Base-by-base conservation (phyloP, 2,113 vertebrate genomes). In the Sceloporus tristichus region DNA sequence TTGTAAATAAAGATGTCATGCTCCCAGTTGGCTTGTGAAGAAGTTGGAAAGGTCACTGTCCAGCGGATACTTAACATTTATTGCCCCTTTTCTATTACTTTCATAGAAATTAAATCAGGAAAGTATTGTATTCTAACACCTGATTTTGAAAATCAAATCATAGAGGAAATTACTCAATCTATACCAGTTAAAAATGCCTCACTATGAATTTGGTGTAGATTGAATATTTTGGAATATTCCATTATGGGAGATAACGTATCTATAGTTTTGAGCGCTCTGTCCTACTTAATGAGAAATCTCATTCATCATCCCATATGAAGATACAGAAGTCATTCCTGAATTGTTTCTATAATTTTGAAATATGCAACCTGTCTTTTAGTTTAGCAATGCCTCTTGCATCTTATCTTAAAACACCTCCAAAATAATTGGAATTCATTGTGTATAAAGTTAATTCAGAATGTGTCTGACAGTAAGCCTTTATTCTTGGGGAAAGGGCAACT, bases 351-450 rank as follows among this genome's bases (percentile, higher is more conserved):
- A 2, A 71, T 87, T 80, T 73, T 87, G 66, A 16, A 34, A 42
- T 9, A 29, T 34, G n/a, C 16, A 78, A 2, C 25, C 23, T 23
- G 25, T 21, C 9, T 80, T 86, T 79, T 68, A 56, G 5, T 23
- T 13, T 3, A n/a, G 4, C 62, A 34, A 62, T 38, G 8, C 8
- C 34, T 95, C 94, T 94, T 82, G 90, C 92, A 91, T 86, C 90
- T 94, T 92, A 90, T 82, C 89, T 93, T 93, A 92, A 94, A 94
- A 92, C 93, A 82, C 94, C 93, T 95, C 93, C 90, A 91, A 92
- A 94, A 93, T 95, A 96, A 96, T 94, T 95, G 92, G 89, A 94
- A 93, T 84, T 91, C 7, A 94, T 71, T 23, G 29, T 8, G 91
- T 89, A 94, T 87, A 48, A 92, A 93, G 90, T 93, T 96, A 95